Conservation (phyloP, 2,797 vertebrate species). For the Sebastes diaconus region DNA sequence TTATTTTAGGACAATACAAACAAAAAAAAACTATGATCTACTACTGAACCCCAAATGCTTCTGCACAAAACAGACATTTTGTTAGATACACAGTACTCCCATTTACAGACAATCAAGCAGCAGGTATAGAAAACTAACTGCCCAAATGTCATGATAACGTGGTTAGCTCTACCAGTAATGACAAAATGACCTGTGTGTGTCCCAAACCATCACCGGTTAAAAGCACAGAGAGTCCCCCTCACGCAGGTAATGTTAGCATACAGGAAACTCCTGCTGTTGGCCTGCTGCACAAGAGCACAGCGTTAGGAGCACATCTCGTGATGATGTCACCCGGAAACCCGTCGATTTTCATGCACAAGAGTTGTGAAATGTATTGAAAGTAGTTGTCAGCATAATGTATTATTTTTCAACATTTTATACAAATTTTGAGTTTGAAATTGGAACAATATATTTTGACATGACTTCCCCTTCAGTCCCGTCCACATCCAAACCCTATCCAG, state of each 20-base stretch:
- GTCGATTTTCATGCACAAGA: not conserved
- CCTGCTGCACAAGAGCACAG: not conserved
- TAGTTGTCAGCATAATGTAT: too few species aligned
- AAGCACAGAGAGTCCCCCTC: not conserved
- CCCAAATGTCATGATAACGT: not conserved
- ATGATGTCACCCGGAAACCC: too few species aligned
- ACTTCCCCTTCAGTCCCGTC: not conserved
- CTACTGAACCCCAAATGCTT: not conserved
- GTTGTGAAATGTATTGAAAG: not conserved
- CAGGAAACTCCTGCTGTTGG: not conserved
- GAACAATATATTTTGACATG: not conserved
- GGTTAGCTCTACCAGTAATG: not conserved
- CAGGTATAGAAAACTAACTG: not conserved
- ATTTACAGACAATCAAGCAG: not conserved
- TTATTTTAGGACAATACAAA: not conserved
- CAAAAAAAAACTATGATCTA: not conserved
- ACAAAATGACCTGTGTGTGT: not conserved
- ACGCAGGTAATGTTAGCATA: not conserved
- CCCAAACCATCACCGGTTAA: not conserved
- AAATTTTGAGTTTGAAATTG: not conserved
- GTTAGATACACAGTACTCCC: not conserved
- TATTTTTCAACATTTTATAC: too few species aligned
- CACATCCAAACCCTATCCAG: too few species aligned
- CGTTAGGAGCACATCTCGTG: too few species aligned
- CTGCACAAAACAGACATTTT: not conserved